Percentiles rank a stretch among this genome's conserved stretches.
These are phyloP conservation scores for Cryptocheilus praepositus DNA, from an alignment of 2,888 invertebrate species.

Conservation along the genomic window DNA sequence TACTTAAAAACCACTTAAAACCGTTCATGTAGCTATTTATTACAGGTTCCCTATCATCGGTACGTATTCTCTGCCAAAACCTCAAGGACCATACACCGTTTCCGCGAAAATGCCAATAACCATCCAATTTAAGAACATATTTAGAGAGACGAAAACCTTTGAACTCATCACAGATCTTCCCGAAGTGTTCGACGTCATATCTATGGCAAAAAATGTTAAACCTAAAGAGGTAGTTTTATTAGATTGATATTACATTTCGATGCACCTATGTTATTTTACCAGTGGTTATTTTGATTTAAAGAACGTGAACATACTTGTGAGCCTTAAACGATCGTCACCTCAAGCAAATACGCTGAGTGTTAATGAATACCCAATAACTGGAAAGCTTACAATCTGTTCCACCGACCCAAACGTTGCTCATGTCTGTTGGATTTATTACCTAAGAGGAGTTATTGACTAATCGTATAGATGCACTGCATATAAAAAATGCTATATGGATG, in stretches of 20 bases:
- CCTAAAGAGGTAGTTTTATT: slow-evolving; percentile 51
- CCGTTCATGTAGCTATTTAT: neutral
- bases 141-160: slow-evolving; percentile 50
- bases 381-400: slow-evolving; percentile 53
- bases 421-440: slow-evolving; percentile 57
- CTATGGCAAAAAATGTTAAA: slow-evolving; percentile 32
- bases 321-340: slow-evolving; percentile 10
- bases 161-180: slow-evolving; percentile 50
- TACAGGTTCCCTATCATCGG: slow-evolving; percentile 60
- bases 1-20: neutral
- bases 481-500: neutral
- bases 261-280: neutral
- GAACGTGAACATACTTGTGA: slow-evolving; percentile 42
- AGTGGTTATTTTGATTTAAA: slow-evolving; percentile 21
- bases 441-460: slow-evolving; percentile 40
- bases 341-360: neutral
- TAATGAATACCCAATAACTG: slow-evolving; percentile 45
- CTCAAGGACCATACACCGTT: slow-evolving; percentile 59
- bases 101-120: slow-evolving; percentile 24
- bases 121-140: slow-evolving; percentile 62
- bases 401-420: slow-evolving; percentile 43
- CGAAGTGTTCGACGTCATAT: slow-evolving; percentile 39
- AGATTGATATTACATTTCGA: neutral
- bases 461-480: neutral
- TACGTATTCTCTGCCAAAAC: slow-evolving; percentile 51